Base-by-base conservation (phyloP, 53 echinoderm and acorn worm genomes). In the Arbacia lixula region DNA sequence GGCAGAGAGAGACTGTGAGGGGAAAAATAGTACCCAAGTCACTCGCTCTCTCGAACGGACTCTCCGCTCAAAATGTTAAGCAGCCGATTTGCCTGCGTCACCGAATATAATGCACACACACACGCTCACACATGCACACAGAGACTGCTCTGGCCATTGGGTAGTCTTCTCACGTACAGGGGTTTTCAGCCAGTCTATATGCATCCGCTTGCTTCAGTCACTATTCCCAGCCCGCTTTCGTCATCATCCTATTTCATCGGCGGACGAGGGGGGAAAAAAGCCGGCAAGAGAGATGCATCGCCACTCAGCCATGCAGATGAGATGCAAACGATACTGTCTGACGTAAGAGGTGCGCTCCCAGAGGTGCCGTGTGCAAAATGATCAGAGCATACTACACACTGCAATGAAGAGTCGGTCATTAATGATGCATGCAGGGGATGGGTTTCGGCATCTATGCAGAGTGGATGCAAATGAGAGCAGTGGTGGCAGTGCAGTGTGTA, bases 211-310 rank as follows among this genome's bases (percentile, higher is more conserved):
- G 64, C 65, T 46, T 81, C 62, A 81, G 34, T 63, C 82, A 63
- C 82, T 81, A 81, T 81, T 81, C 82, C 64, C 82, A 63, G 21
- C 62, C 82, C 50, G 40, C 49, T 63, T 81, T 81, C 82, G 64
- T 81, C 82, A 81, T 81, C 82, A 81, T 63, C 82, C 64, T 42
- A 61, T 81, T 81, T 63, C 82, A 81, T 56, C 60, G 25, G 53
- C 6, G 20, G 49, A 17, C 9, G 53, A 14, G 33, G 19, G 74
- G 5, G 53, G n/a, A 34, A 53, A 33, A 33, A 20, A 19, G 49
- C 33, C 51, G 29, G 74, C 0, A 53, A 20, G 29, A 2, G 74
- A 53, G 35, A 30, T 29, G 71, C 26, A 43, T 34, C 30, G 53
- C 74, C 34, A 53, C 51, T 74, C 74, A 43, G 43, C 49, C 31